phyloP scores from a whole-genome alignment of 2,888 invertebrate genomes.

The Athripsodes cinereus region DNA sequence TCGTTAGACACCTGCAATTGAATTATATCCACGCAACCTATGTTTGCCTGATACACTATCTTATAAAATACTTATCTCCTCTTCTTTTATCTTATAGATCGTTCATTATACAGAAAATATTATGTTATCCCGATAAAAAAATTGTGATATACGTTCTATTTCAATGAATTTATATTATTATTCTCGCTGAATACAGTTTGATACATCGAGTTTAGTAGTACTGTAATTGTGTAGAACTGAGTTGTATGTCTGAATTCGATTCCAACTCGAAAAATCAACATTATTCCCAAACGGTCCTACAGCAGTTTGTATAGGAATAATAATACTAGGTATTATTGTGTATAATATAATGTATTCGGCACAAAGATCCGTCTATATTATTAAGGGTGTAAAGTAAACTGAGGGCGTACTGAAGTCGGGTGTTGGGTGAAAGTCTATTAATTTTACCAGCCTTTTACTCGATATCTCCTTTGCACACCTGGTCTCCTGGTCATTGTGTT shows the following conservation, averaged over 20 bases:
- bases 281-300: too few species aligned
- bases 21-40: conserved; percentile 15
- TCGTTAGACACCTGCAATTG: conserved; percentile 16
- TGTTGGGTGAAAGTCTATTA: conserved; percentile 22
- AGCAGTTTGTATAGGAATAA: too few species aligned
- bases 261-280: too few species aligned
- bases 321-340: too few species aligned
- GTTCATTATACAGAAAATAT: too few species aligned
- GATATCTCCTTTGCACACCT: conserved; percentile 27
- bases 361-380: neutral
- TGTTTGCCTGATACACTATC: conserved; percentile 17
- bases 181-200: too few species aligned
- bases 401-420: conserved; percentile 3
- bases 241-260: too few species aligned
- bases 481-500: conserved; percentile 25
- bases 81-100: too few species aligned
- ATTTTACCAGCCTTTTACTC: conserved; percentile 27
- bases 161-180: neutral
- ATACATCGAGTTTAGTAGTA: too few species aligned
- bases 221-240: too few species aligned
- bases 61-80: neutral
- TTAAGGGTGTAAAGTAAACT: conserved; percentile 7
- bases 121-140: neutral
- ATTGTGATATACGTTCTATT: neutral
- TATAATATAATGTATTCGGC: neutral